A percentile compares a stretch with the other conserved stretches of the same genome.
Conservation (phyloP, 2,888 invertebrate genomes). For the Horisme vitalbata region DNA sequence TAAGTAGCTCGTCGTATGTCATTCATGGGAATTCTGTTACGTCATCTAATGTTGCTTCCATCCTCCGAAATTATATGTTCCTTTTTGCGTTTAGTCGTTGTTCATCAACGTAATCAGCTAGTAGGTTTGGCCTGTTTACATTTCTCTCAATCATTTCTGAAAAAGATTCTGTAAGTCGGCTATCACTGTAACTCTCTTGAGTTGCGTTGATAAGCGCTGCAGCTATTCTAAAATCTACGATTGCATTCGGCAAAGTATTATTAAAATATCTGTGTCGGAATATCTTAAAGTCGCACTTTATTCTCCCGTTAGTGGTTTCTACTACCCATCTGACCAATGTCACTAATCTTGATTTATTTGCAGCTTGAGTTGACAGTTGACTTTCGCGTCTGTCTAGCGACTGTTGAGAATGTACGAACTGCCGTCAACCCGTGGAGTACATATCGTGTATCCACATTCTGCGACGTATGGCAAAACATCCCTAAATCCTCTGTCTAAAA, state of each 20-base stretch:
- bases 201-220: not conserved
- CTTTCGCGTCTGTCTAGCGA: not conserved
- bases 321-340: not conserved
- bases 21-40: not conserved
- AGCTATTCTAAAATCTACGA: not conserved
- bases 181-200: not conserved
- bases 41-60: not conserved
- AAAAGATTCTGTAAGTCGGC: not conserved
- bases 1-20: not conserved
- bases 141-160: not conserved
- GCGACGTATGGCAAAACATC: not conserved
- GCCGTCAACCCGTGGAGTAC: no score
- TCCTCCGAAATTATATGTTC: no score
- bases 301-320: not conserved
- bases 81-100: not conserved
- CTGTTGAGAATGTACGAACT: no score
- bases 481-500: constrained; percentile 1
- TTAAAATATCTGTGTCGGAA: not conserved
- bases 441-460: not conserved
- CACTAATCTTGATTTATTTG: not conserved
- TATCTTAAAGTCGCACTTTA: not conserved
- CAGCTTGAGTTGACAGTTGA: not conserved
- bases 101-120: not conserved
- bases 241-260: not conserved
- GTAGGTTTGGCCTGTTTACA: not conserved